Evolutionary conservation across 2,113 vertebrate genomes (phyloP).

Genomic region (Leuciscus idus): DNA sequence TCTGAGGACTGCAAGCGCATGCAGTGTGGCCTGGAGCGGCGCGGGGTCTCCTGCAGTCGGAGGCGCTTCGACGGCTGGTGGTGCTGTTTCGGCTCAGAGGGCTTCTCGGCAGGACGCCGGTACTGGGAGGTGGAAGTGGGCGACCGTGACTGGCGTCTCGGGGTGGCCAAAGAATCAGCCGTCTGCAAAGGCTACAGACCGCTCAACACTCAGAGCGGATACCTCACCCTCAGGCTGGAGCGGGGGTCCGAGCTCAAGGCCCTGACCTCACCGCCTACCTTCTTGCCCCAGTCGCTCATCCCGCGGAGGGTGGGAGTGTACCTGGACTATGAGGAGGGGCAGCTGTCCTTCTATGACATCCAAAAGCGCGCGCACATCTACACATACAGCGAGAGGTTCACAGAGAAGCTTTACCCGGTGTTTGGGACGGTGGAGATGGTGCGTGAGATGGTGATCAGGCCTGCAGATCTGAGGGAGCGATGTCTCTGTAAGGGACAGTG

Average conservation of each 20-base stretch:
- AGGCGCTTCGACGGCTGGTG: constrained; percentile 73
- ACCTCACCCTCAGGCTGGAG: constrained; percentile 77
- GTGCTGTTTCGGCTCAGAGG: constrained; percentile 70
- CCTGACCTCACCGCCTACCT: constrained; percentile 70
- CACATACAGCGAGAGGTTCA: constrained; percentile 76
- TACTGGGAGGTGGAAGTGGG: constrained; percentile 87
- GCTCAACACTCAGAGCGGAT: constrained; percentile 73
- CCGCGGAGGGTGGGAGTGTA: constrained; percentile 74
- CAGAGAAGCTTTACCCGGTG: constrained; percentile 74
- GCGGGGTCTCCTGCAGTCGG: constrained; percentile 51
- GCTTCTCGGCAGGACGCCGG: constrained; percentile 72
- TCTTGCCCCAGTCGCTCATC: constrained; percentile 54
- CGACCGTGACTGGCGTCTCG: constrained; percentile 87
- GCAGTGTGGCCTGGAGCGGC: constrained; percentile 78
- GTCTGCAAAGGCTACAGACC: constrained; percentile 76
- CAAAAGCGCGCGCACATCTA: constrained; percentile 75
- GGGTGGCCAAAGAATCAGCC: constrained; percentile 82
- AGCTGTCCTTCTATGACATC: constrained; percentile 80
- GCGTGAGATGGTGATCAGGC: constrained; percentile 71
- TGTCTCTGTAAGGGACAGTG: constrained; percentile 77
- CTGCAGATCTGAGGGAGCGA: constrained; percentile 61
- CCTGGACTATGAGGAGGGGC: constrained; percentile 77
- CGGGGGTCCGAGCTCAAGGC: constrained; percentile 74
- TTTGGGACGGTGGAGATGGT: constrained; percentile 79
- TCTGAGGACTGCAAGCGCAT: constrained; percentile 82